Evolutionary conservation across 37 sponge, comb jelly and placozoan genomes (phyloP), one percentile per base, ranked within the genome.

Genomic region (Chondrosia reniformis): DNA sequence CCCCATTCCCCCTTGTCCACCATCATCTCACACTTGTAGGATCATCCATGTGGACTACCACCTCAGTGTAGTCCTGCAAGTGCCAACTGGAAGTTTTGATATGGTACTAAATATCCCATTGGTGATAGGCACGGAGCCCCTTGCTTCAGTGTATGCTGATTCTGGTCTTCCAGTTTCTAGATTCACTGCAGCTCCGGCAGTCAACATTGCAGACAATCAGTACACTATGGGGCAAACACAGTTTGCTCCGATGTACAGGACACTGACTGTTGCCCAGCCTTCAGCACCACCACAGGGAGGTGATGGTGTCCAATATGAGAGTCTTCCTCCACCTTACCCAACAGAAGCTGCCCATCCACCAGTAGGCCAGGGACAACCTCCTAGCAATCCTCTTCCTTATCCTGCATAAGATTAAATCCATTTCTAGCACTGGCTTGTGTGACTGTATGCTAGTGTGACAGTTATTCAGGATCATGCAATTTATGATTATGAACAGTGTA

Each of bases 191-290:
- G 43, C 43, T 1, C 44, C 39, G 36, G 72, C 76, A 45, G 76
- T 75, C 40, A 75, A 75, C 56, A 75, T 75, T 12, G 76, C 55
- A 4, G 76, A 75, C 76, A 75, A 75, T 37, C 55, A 75, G 76
- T 75, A 75, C 76, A 75, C 76, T 1, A 75, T 75, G 76, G 76
- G 76, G 28, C 76, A 75, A 34, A 75, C 76, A 15, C 76, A 75
- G 45, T 75, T 55, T 75, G 55, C 55, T 31, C 76, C 76, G 22
- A 69, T 69, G 72, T 39, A 69, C 19, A n/a, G n/a, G n/a, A n/a
- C n/a, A n/a, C n/a, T n/a, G n/a, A n/a, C n/a, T n/a, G n/a, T n/a
- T n/a, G n/a, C n/a, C n/a, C n/a, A n/a, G n/a, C n/a, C n/a, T n/a
- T n/a, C n/a, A n/a, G n/a, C n/a, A n/a, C n/a, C n/a, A n/a, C n/a